These are phyloP conservation scores for Enteromius viviparus DNA, from an alignment of 2,797 vertebrate genomes.

Conservation along the genomic window DNA sequence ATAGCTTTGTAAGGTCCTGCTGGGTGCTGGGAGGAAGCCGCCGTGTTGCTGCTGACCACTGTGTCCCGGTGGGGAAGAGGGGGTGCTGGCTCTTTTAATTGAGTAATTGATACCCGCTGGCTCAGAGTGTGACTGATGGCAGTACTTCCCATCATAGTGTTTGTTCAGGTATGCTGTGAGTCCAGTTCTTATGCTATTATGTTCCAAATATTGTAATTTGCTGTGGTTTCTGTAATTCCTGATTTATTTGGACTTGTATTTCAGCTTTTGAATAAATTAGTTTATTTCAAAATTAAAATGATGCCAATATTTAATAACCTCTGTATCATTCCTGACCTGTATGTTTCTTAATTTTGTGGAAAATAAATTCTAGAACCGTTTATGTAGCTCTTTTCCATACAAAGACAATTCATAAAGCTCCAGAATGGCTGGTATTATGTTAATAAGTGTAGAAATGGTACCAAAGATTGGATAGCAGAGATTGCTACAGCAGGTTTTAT, in stretches of 20 bases:
- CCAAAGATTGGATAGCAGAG: neutral
- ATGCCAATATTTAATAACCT: neutral
- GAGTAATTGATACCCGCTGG: constrained; percentile 64
- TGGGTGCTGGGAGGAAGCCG: constrained; percentile 57
- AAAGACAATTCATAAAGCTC: neutral
- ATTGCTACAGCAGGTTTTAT: neutral
- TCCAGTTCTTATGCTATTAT: neutral
- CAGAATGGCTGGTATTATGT: neutral
- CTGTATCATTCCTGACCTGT: neutral
- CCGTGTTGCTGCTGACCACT: constrained; percentile 32
- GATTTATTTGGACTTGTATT: neutral
- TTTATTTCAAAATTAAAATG: neutral
- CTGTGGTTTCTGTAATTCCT: constrained; percentile 7
- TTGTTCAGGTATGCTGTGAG: constrained; percentile 3
- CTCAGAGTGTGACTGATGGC: constrained; percentile 52
- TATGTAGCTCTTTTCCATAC: neutral
- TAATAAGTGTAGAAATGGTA: neutral
- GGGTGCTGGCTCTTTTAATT: constrained; percentile 62
- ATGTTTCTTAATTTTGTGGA: neutral
- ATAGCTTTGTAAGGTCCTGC: constrained; percentile 57
- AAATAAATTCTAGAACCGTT: neutral
- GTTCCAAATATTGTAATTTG: neutral
- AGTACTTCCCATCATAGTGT: neutral
- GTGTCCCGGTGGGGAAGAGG: neutral
- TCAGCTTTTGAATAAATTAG: neutral